Base-by-base conservation (phyloP, 2,797 vertebrate species). In the Arnoldichthys spilopterus region DNA sequence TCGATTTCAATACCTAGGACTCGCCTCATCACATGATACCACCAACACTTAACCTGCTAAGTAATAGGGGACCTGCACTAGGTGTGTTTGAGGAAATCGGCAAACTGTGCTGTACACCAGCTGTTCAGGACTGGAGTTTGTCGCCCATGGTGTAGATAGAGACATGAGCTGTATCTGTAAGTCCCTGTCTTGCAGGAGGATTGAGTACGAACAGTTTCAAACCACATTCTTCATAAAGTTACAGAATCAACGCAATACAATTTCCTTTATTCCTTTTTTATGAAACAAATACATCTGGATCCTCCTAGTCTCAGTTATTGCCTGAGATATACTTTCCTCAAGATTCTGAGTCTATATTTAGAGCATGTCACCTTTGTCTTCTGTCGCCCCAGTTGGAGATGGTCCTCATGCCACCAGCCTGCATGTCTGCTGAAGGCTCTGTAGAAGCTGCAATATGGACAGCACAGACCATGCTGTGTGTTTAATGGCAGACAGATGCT, bases 401-500 rank as follows among this genome's bases (percentile, higher is more conserved):
- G 30, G 26, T 13, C 43, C 45, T 24, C 37, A 22, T 73, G 53
- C 58, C 78, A 80, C 59, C 22, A 20, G 56, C 18, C 34, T 56
- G 61, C 58, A 26, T 2, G 26, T 56, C 34, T 63, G 59, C 49
- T 34, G 26, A 70, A 71, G 22, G 26, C 51, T 56, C 54, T 70
- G 20, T 34, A 32, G 18, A 40, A 43, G 63, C 32, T 69, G 43
- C 66, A 63, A 11, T 64, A 43, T 47, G 40, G 58, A 28, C n/a
- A 58, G 49, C 61, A 26, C 47, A 58, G 47, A 49, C 32, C 30
- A 11, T 63, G 78, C 81, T 77, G 66, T 47, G 74, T 75, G 28
- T 9, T 77, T 81, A 79, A 81, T 77, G 59, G 72, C 45, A 26
- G 34, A 68, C 80, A 86, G 80, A 82, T 59, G 76, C 28, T 18